These are phyloP conservation scores for Abramis brama DNA, from an alignment of 2,113 vertebrate genomes.

Conservation along the genomic window DNA sequence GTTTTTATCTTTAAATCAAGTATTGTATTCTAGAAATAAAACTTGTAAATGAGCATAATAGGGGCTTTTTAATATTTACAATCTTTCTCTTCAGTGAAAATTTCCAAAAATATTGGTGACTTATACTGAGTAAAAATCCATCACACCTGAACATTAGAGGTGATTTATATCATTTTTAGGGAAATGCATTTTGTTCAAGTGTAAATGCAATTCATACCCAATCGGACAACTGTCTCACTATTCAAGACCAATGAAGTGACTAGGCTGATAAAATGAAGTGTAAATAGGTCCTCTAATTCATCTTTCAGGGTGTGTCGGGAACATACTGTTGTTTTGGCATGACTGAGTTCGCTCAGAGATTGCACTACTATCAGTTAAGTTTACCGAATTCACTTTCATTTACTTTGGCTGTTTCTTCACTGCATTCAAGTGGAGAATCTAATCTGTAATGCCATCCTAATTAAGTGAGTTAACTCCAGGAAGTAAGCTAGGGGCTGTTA, in stretches of 20 bases:
- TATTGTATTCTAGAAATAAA: too few relatives aligned
- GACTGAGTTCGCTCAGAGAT: neutral
- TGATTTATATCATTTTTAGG: too few relatives aligned
- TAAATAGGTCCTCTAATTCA: neutral
- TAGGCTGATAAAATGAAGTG: neutral
- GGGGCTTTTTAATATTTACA: neutral
- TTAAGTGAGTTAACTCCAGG: slow-evolving; percentile 40
- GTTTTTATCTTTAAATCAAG: too few relatives aligned
- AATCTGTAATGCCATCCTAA: slow-evolving; percentile 5
- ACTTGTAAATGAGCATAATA: too few relatives aligned
- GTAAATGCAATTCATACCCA: neutral
- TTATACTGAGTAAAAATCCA: neutral
- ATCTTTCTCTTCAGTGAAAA: neutral
- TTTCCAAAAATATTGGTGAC: neutral
- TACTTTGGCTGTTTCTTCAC: neutral
- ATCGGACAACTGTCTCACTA: neutral
- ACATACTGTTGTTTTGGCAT: neutral
- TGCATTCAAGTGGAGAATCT: neutral
- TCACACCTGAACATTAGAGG: neutral
- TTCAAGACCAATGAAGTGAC: neutral
- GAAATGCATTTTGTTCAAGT: neutral
- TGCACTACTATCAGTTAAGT: neutral
- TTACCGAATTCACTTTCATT: neutral
- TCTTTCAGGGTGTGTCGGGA: neutral
- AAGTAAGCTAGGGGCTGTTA: too few relatives aligned